phyloP scores from a whole-genome alignment of 2,888 invertebrate genomes.

The Brachylomia viminalis region DNA sequence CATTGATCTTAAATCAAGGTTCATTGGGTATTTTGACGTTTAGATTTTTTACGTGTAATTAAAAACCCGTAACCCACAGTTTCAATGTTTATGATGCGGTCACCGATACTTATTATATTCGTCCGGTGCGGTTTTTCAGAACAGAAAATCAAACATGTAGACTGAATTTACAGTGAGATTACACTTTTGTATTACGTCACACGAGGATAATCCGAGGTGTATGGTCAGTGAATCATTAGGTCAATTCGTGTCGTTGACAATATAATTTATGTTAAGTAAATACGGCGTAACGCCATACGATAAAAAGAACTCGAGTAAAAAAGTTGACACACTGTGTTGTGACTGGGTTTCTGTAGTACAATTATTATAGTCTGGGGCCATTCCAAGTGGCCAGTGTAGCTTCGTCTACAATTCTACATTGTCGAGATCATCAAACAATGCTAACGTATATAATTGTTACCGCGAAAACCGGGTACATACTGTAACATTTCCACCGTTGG shows the following conservation, averaged over 20 bases:
- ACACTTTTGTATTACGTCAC: constrained; percentile 83
- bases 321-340: constrained; percentile 68
- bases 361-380: constrained; percentile 76
- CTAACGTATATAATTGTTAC: constrained; percentile 79
- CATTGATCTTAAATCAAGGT: neutral
- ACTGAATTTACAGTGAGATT: constrained; percentile 72
- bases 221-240: constrained; percentile 89
- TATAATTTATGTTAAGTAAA: constrained; percentile 85
- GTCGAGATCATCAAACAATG: constrained; percentile 81
- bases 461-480: constrained; percentile 76
- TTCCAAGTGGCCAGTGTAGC: constrained; percentile 74
- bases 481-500: constrained; percentile 79
- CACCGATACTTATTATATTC: constrained; percentile 45
- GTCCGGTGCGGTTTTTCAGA: constrained; percentile 65
- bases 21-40: neutral
- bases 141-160: constrained; percentile 65
- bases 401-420: constrained; percentile 76
- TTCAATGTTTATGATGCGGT: constrained; percentile 26
- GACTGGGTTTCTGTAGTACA: constrained; percentile 58
- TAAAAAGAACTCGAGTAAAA: constrained; percentile 72
- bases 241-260: constrained; percentile 88
- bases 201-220: constrained; percentile 85
- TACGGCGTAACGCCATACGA: constrained; percentile 72
- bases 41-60: neutral
- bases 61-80: constrained; percentile 1